These are phyloP conservation scores for Ctenodactylus gundi DNA, from an alignment of 2,113 vertebrate genomes.

Conservation along the genomic window DNA sequence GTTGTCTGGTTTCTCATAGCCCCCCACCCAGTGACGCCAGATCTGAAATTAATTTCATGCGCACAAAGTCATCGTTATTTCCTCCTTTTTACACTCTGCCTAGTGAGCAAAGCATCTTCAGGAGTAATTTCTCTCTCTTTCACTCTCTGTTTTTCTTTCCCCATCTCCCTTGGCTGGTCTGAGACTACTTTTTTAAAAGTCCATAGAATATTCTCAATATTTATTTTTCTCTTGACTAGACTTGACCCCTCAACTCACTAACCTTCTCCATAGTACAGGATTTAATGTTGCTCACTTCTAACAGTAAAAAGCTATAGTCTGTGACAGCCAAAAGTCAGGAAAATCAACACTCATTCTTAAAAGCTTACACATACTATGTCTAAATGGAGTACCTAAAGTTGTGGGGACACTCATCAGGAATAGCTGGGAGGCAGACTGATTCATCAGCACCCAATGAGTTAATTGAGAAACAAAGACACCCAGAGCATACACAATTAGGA, in stretches of 20 bases:
- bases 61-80: neutral
- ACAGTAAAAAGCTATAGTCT: neutral
- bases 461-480: slow-evolving; percentile 54
- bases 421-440: slow-evolving; percentile 45
- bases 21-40: neutral
- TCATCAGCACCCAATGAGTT: slow-evolving; percentile 22
- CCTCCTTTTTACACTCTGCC: neutral
- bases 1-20: neutral
- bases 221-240: neutral
- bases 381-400: neutral
- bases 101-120: neutral
- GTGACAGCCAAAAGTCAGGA: neutral
- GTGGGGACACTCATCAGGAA: neutral
- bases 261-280: neutral
- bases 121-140: neutral
- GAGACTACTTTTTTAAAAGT: neutral
- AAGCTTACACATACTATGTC: neutral
- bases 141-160: neutral
- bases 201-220: neutral
- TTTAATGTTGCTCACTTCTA: neutral
- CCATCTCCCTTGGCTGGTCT: neutral
- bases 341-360: neutral
- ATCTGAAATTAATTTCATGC: neutral
- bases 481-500: slow-evolving; percentile 72
- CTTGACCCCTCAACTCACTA: neutral